Conservation (phyloP, 2,797 vertebrate genomes). For the Bucorvus abyssinicus region DNA sequence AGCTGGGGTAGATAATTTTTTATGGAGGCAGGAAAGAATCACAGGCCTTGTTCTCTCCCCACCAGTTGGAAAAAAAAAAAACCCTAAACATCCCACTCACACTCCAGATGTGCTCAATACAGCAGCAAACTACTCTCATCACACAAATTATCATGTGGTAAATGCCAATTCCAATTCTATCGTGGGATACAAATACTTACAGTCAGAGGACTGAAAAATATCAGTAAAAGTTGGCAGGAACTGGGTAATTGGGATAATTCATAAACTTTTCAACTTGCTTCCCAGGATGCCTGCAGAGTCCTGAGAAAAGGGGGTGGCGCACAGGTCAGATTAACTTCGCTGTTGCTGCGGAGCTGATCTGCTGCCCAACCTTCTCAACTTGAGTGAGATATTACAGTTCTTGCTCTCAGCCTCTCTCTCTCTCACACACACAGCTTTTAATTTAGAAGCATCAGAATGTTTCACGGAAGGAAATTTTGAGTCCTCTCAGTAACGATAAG, state of each 20-base stretch:
- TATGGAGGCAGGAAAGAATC: neutral
- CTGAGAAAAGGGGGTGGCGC: neutral
- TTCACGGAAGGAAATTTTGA: neutral
- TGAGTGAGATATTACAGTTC: neutral
- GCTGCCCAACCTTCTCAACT: neutral
- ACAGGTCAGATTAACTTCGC: neutral
- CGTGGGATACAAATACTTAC: neutral
- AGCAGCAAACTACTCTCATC: neutral
- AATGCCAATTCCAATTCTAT: neutral
- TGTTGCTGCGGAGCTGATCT: neutral
- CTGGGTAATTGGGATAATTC: neutral
- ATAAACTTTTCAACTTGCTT: neutral
- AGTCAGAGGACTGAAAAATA: neutral
- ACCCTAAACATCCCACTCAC: neutral
- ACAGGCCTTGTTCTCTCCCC: neutral
- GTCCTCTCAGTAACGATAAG: neutral
- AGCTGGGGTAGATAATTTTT: constrained; percentile 23
- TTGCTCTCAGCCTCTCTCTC: neutral
- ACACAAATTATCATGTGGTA: neutral
- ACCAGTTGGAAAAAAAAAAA: neutral
- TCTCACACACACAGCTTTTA: neutral
- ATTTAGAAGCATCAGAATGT: neutral
- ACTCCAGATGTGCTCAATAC: neutral
- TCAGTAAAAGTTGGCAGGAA: neutral
- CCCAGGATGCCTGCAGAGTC: neutral